Evolutionary conservation across 2,888 invertebrate species (phyloP), one percentile per base, ranked within the genome.

Genomic region (Agonopterix alstromeriana): DNA sequence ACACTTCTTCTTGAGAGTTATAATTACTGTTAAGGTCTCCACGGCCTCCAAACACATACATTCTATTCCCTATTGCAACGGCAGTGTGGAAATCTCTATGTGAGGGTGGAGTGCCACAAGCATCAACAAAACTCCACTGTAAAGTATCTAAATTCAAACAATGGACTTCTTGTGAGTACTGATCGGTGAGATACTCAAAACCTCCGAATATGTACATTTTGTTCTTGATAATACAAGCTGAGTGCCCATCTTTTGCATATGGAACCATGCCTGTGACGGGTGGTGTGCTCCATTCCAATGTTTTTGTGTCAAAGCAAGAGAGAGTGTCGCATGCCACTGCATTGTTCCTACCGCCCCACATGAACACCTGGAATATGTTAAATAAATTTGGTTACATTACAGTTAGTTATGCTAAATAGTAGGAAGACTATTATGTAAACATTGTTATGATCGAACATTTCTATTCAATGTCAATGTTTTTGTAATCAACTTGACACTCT

Each of bases 321-420:
- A 98, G 87, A 17, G 91, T 91, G 64, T 94, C 94, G 79, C 96
- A 97, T 5, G 96, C 93, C 35, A 92, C 91, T 35, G 77, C 91
- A 75, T 98, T 97, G 75, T 97, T 97, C 55, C 97, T 90, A 2
- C 98, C 98, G 46, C 98, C 98, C 97, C 97, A 98, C 64, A 98
- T 91, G 68, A 94, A 96, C 10, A 95, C 93, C 89, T 89, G 62
- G 38, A 74, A 67, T 35, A 9, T 36, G 3, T 27, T 5, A 27
- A 27, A 35, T 36, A 42, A 35, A 44, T 10, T 47, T 42, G 35
- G 14, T 35, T 45, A 47, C 36, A 47, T 27, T 27, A 27, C 27
- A 50, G 36, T 8, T n/a, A 41, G 40, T 48, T 48, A 48, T 44
- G 47, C 12, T 3, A 8, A 27, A 42, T 1, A 12, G 27, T 43